Base-by-base conservation (phyloP, 2,888 invertebrate species). In the Poecilobothrus nobilitatus region DNA sequence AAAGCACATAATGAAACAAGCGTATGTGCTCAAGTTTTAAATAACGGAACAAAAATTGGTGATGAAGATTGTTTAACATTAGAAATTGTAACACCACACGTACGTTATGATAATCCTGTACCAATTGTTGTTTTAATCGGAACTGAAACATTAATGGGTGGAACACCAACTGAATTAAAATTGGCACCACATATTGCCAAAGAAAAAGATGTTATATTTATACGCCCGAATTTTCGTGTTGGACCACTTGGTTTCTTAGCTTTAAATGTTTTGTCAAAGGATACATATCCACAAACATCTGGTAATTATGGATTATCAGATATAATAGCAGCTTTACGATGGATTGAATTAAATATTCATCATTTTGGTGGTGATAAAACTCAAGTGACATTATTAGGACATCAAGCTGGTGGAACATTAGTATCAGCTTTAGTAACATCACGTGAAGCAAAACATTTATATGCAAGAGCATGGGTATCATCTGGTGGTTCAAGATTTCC, bases 251-350 rank as follows among this genome's bases (percentile, higher is more conserved):
- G 96, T 5, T 95, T 95, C 78, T 83, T 95, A 66, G 89, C 95
- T 0, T 82, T 89, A 7, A 88, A 90, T 69, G 84, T 87, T 2
- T 81, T 94, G 1, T 88, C 90, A 0, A 86, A 88, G 74, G 84
- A 88, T 0, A 85, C 87, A 22, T 88, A 91, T 77, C 91, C 91
- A 0, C 86, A 84, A 37, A 88, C 89, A 0, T 92, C 93, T 0
- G 94, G 94, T 41, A 95, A 95, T 80, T 94, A 94, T 76, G 95
- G 89, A 0, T 84, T 94, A 0, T 90, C 91, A 1, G 95, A 95
- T 77, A 86, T 94, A 70, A 78, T 93, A 18, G 87, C 86, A 0
- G 92, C 88, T 0, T 82, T 95, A 21, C 84, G 88, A 70, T 95
- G 94, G 94, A 87, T 94, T 2, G 85, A 91, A 71, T 80, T 88